Percentiles rank a stretch among this genome's conserved stretches.
Evolutionary conservation across 2,888 invertebrate genomes (phyloP).

Genomic region (Terebella lapidaria): DNA sequence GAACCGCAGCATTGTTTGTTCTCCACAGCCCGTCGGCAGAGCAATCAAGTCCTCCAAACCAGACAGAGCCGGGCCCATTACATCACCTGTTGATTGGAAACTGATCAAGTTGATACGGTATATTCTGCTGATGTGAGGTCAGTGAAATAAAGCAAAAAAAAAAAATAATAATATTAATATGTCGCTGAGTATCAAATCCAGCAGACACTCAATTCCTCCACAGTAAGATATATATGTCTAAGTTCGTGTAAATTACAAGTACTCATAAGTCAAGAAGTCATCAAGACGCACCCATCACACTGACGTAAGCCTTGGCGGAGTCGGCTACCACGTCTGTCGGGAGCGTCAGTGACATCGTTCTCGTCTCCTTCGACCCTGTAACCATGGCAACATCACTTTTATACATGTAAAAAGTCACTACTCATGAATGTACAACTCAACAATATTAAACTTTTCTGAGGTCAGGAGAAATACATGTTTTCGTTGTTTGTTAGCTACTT

Average conservation of each 20-base stretch:
- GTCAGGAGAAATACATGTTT: not conserved
- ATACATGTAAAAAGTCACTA: not conserved
- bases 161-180: not conserved
- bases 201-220: too few species aligned
- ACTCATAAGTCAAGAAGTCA: too few species aligned
- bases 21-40: constrained; percentile 74
- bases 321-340: constrained; percentile 61
- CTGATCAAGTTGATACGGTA: too few species aligned
- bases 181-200: not conserved
- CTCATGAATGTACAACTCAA: not conserved
- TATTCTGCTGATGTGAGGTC: not conserved
- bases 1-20: constrained; percentile 75
- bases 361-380: not conserved
- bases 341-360: constrained; percentile 45
- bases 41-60: constrained; percentile 63
- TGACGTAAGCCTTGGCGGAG: constrained; percentile 64
- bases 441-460: not conserved
- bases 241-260: too few species aligned
- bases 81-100: constrained; percentile 39
- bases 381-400: not conserved
- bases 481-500: too few species aligned
- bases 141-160: not conserved
- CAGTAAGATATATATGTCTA: too few species aligned
- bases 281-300: constrained; percentile 53
- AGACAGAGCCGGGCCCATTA: constrained; percentile 51